Base-by-base conservation (phyloP, 2,888 invertebrate genomes). In the Lepidonotus clava region DNA sequence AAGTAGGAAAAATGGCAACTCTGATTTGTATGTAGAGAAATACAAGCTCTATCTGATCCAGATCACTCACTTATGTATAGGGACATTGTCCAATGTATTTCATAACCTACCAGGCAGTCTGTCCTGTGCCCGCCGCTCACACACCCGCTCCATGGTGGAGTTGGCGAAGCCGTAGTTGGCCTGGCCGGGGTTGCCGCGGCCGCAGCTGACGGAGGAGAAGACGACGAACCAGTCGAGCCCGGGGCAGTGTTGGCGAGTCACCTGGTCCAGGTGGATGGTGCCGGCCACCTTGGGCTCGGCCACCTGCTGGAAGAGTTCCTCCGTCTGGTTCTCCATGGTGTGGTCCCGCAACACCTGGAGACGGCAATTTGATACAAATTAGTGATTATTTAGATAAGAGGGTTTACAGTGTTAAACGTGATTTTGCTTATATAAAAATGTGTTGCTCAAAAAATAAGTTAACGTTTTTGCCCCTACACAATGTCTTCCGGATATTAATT, bases 161-260 rank as follows among this genome's bases (percentile, higher is more conserved):
- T 99, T 99, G 86, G 99, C 98, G 91, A 97, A 96, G 86, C 99
- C 99, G 94, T 99, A 99, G 95, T 99, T 99, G 88, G 97, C 96
- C 95, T 99, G 99, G 4, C 99, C 99, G 84, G 97, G 96, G 95
- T 99, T 99, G 88, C 99, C 99, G 90, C 98, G 96, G 21, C 99
- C 99, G 95, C 98, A 98, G 53, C 98, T 97, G 87, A 99, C 97
- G 67, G 98, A 98, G 56, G 99, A 99, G 95, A 99, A 99, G 87
- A 96, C 97, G 84, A 99, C 98, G 94, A 99, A 99, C 95, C 98
- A 97, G 92, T 98, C 98, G 90, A 95, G 93, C 94, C 90, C 89
- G 24, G 96, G 96, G 0, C 97, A 96, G 90, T 98, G 97, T 90
- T 95, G 95, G 87, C 98, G 96, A 0, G 97, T 97, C 14, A 96